Percentiles rank a stretch among this genome's conserved stretches.
Evolutionary conservation across 2,113 vertebrate species (phyloP).

Genomic region (Alaudala cheleensis): DNA sequence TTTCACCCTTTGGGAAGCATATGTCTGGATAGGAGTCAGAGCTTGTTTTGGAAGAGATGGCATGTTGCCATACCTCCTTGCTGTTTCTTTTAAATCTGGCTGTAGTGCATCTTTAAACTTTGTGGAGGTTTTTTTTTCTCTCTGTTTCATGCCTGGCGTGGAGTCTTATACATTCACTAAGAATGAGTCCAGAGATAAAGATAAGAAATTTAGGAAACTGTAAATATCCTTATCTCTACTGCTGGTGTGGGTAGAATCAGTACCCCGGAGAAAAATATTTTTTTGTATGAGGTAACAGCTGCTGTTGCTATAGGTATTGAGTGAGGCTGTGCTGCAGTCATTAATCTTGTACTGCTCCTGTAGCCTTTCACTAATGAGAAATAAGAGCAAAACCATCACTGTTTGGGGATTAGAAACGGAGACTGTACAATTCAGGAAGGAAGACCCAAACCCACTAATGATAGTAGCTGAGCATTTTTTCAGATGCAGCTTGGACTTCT

Average conservation of each 20-base stretch:
- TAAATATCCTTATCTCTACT: conserved; percentile 34
- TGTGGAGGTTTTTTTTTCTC: background rate
- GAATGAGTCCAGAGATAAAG: conserved; percentile 22
- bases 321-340: conserved; percentile 20
- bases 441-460: background rate
- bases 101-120: background rate
- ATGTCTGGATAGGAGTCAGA: conserved; percentile 28
- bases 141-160: background rate
- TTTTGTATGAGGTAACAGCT: conserved; percentile 53
- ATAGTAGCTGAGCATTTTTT: background rate
- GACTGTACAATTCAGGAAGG: background rate
- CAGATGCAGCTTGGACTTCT: background rate
- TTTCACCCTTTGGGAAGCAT: background rate
- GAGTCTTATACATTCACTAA: background rate
- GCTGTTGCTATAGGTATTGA: conserved; percentile 16
- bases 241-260: conserved; percentile 34
- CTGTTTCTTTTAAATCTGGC: conserved; percentile 42
- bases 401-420: background rate
- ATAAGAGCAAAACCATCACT: conserved; percentile 21
- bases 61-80: conserved; percentile 35
- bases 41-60: conserved; percentile 14
- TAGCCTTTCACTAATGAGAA: conserved; percentile 36
- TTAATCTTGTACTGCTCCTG: conserved; percentile 50
- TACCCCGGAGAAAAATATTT: conserved; percentile 15
- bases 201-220: conserved; percentile 46